Percentiles rank a stretch among this genome's conserved stretches.
phyloP scores from a whole-genome alignment of 2,797 vertebrate genomes.

The Champsocephalus gunnari region DNA sequence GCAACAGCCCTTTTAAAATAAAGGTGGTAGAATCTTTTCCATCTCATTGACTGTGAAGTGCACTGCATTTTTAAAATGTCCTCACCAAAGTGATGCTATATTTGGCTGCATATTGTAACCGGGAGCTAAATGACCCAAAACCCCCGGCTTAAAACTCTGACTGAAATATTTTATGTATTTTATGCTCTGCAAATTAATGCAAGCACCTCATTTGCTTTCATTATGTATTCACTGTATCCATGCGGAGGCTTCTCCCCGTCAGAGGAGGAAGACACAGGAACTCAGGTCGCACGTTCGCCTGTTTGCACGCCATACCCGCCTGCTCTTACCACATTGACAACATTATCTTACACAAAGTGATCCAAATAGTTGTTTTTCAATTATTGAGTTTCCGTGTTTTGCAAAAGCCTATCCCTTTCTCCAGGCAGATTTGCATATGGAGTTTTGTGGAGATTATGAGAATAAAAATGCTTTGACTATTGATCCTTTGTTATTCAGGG shows the following conservation, averaged over 20 bases:
- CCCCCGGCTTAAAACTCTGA: slow-evolving; percentile 55
- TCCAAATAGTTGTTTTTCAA: slow-evolving; percentile 58
- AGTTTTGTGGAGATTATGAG: slow-evolving; percentile 64
- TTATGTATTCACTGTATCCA: slow-evolving; percentile 81
- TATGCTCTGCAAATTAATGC: slow-evolving; percentile 78
- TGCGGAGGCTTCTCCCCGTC: slow-evolving; percentile 49
- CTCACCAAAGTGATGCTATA: slow-evolving; percentile 57
- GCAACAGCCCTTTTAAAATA: slow-evolving; percentile 17
- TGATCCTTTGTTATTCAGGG: slow-evolving; percentile 56
- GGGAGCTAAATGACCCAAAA: slow-evolving; percentile 69
- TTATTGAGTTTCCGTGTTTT: slow-evolving; percentile 49
- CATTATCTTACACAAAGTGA: slow-evolving; percentile 32
- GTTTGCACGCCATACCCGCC: slow-evolving; percentile 12
- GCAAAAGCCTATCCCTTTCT: slow-evolving; percentile 24
- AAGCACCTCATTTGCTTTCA: slow-evolving; percentile 75
- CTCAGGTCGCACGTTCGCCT: slow-evolving; percentile 40
- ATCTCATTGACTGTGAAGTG: slow-evolving; percentile 58
- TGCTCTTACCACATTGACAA: slow-evolving; percentile 39
- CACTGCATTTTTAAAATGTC: slow-evolving; percentile 63
- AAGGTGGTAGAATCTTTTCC: slow-evolving; percentile 47
- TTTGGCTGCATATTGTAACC: slow-evolving; percentile 66
- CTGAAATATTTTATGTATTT: slow-evolving; percentile 65
- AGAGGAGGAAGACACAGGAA: slow-evolving; percentile 55
- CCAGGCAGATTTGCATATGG: slow-evolving; percentile 56
- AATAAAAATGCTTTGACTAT: slow-evolving; percentile 45